Conservation (phyloP, 2,113 vertebrate genomes). For the Calidris pugnax region DNA sequence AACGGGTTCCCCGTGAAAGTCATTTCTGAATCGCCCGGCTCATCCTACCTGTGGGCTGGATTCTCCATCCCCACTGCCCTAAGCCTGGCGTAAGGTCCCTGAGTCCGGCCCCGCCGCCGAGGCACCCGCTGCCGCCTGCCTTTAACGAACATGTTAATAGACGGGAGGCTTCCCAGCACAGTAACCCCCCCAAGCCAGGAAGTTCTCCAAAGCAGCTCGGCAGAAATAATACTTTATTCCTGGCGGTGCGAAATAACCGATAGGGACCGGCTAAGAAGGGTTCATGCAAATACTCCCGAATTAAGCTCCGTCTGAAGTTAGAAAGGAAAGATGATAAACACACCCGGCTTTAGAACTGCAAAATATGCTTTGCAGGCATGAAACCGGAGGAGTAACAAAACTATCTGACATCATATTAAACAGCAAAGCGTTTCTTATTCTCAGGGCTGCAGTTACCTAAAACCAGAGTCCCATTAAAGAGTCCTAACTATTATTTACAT, state of each 20-base stretch:
- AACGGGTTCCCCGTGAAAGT: slow-evolving; percentile 67
- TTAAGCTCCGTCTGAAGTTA: slow-evolving; percentile 74
- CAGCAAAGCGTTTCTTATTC: slow-evolving; percentile 62
- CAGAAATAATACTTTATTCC: slow-evolving; percentile 67
- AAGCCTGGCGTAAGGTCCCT: background rate
- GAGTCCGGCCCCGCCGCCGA: background rate
- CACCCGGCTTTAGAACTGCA: slow-evolving; percentile 65
- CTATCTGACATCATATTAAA: slow-evolving; percentile 67
- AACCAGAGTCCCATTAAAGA: slow-evolving; percentile 72
- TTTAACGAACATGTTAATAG: slow-evolving; percentile 71
- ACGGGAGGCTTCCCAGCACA: background rate
- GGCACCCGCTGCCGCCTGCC: background rate
- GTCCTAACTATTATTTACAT: slow-evolving; percentile 83
- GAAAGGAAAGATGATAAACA: slow-evolving; percentile 75
- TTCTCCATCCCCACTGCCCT: slow-evolving; percentile 49
- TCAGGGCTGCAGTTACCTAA: slow-evolving; percentile 66
- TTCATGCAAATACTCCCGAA: slow-evolving; percentile 74
- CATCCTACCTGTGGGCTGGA: slow-evolving; percentile 67
- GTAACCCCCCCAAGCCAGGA: slow-evolving; percentile 24
- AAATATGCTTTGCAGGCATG: slow-evolving; percentile 76
- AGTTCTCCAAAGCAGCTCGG: slow-evolving; percentile 69
- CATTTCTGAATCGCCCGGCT: slow-evolving; percentile 55
- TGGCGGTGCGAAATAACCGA: slow-evolving; percentile 61
- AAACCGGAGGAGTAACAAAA: slow-evolving; percentile 67
- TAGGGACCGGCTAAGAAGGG: slow-evolving; percentile 67